Evolutionary conservation across 2,113 vertebrate genomes (phyloP).

Genomic region (Lota lota): DNA sequence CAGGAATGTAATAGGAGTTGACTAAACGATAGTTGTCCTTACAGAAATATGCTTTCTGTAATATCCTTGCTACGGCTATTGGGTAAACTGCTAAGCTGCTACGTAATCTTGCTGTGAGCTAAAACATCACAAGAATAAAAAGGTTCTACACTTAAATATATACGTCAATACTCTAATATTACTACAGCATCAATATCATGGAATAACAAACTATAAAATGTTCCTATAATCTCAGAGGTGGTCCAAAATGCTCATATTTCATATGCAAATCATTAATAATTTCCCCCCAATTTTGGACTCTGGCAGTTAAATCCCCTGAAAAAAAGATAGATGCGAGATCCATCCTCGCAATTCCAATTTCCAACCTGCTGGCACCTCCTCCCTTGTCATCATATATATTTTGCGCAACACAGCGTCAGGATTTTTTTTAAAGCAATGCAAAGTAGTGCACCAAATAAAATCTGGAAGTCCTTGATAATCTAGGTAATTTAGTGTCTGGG

Average conservation of each 20-base stretch:
- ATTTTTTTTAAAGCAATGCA: constrained; percentile 48
- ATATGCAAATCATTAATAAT: constrained; percentile 51
- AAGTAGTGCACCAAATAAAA: constrained; percentile 63
- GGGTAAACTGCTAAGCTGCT: too few species aligned
- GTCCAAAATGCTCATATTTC: constrained; percentile 32
- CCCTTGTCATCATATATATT: constrained; percentile 64
- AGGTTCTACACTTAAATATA: background rate
- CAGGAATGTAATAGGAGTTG: too few species aligned
- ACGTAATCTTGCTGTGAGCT: background rate
- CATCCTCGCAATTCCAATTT: constrained; percentile 65
- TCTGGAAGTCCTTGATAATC: constrained; percentile 68
- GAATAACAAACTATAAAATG: constrained; percentile 7
- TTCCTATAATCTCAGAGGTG: constrained; percentile 26
- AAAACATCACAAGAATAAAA: background rate
- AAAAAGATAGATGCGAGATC: constrained; percentile 52
- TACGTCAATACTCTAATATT: background rate
- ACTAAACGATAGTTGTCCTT: too few species aligned
- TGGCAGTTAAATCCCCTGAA: constrained; percentile 34
- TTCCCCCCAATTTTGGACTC: constrained; percentile 40
- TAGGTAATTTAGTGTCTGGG: constrained; percentile 68
- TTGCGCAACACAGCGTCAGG: constrained; percentile 42
- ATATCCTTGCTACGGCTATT: too few species aligned
- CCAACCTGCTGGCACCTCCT: constrained; percentile 40
- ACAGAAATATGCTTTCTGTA: too few species aligned
- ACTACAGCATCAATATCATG: background rate